Evolutionary conservation across 2,888 invertebrate species (phyloP).

Genomic region (Hirtodrosophila duncani): DNA sequence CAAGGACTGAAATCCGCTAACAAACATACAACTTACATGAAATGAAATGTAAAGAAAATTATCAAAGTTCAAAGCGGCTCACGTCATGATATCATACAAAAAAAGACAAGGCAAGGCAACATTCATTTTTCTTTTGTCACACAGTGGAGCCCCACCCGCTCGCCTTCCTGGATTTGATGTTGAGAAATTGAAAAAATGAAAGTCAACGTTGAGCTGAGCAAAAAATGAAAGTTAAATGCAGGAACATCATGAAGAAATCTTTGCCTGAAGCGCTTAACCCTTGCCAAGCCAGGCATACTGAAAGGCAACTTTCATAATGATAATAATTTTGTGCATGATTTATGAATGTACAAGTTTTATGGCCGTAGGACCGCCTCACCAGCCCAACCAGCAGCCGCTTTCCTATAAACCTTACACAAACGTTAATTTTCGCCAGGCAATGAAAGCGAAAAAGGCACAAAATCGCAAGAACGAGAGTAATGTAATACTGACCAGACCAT

Average conservation of each 20-base stretch:
- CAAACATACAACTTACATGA: constrained; percentile 43
- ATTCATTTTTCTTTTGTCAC: constrained; percentile 66
- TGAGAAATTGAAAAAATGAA: constrained; percentile 70
- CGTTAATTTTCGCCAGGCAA: constrained; percentile 56
- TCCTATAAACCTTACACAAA: constrained; percentile 60
- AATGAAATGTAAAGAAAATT: constrained; percentile 69
- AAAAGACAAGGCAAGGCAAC: constrained; percentile 27
- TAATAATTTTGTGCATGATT: constrained; percentile 72
- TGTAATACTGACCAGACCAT: constrained; percentile 23
- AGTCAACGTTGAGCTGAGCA: constrained; percentile 42
- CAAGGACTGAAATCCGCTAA: too few relatives aligned
- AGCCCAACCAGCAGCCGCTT: constrained; percentile 13
- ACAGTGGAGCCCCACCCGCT: constrained; percentile 13
- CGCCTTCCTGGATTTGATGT: constrained; percentile 49
- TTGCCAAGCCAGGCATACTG: constrained; percentile 40
- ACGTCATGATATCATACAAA: constrained; percentile 10
- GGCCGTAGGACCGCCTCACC: constrained; percentile 29
- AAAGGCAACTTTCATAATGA: constrained; percentile 71
- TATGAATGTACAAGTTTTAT: constrained; percentile 71
- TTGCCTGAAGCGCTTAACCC: constrained; percentile 62
- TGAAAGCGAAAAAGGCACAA: constrained; percentile 30
- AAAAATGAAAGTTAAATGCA: constrained; percentile 14
- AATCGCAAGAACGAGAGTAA: constrained; percentile 23
- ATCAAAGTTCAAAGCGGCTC: constrained; percentile 35
- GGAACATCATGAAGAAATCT: constrained; percentile 31